Conservation (phyloP, 2,113 vertebrate species). For the Hiodon alosoides region DNA sequence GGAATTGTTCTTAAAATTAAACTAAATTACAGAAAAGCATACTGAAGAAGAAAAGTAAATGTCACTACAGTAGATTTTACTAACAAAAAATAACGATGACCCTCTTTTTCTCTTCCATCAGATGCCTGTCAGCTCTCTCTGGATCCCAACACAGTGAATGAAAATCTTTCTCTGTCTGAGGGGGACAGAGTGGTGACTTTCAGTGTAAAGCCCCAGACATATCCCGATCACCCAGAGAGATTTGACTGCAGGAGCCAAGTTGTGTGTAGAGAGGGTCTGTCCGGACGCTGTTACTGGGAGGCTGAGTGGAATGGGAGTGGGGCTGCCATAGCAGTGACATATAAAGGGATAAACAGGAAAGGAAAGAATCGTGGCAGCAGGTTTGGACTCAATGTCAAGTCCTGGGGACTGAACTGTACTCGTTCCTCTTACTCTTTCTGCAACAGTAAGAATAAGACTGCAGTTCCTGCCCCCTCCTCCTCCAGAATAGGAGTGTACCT, state of each 20-base stretch:
- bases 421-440: neutral
- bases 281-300: conserved; percentile 3
- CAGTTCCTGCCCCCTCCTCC: neutral
- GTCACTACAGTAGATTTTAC: neutral
- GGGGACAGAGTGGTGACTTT: neutral
- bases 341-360: neutral
- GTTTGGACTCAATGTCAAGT: neutral
- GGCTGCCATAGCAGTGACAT: neutral
- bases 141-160: conserved; percentile 13
- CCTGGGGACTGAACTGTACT: neutral
- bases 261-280: neutral
- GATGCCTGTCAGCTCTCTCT: neutral
- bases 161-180: conserved; percentile 4
- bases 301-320: conserved; percentile 9
- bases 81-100: neutral
- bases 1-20: too few relatives aligned
- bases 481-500: conserved; percentile 6
- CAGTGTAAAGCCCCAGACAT: neutral
- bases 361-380: neutral
- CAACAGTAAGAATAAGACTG: neutral
- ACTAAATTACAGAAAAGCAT: too few relatives aligned
- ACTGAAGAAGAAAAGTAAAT: neutral
- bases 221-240: conserved; percentile 17
- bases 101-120: neutral
- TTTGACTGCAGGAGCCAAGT: neutral